Base-by-base conservation (phyloP, 2,797 vertebrate genomes). In the Danio aesculapii region DNA sequence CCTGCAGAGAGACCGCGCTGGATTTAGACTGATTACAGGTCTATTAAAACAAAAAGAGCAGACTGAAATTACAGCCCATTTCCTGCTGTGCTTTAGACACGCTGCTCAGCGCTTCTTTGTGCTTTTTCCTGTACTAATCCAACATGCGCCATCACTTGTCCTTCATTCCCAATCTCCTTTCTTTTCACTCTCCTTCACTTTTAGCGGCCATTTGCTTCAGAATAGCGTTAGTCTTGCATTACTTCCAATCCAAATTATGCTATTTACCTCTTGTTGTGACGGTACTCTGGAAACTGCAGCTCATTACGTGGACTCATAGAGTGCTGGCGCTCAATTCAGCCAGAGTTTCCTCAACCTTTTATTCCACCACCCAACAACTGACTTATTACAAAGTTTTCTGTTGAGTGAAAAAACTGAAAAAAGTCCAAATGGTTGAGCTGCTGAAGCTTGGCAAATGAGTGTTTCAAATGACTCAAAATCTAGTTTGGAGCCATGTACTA, bases 1-100 rank as follows among this genome's bases (percentile, higher is more conserved):
- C 79, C 74, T 6, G 41, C 72, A 21, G 71, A 70, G 77, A 17
- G 63, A 73, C 63, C 47, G 53, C 47, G 41, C 19, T 39, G 17
- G 69, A 62, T 77, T 74, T 84, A 70, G 79, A 82, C 84, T 87
- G 86, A 87, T 85, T 85, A 82, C 84, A 84, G 82, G 61, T 84
- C 80, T 82, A 86, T 82, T 84, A 86, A 84, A 68, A 66, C 66
- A 30, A 75, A 77, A 44, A 44, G 66, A 79, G 70, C 57, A 44
- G 46, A 50, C 49, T 82, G 66, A 80, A 77, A 82, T 80, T 77
- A 49, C 75, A 75, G 71, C 44, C 49, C 11, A 64, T 79, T 14
- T 63, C 77, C 77, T 44, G 58, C 68, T 79, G 73, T 43, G 16
- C 63, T 64, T 21, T n/a, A 72, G 55, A 79, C 67, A 58, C 21